Evolutionary conservation across 2,113 vertebrate genomes (phyloP).

Genomic region (Grammomys surdaster): DNA sequence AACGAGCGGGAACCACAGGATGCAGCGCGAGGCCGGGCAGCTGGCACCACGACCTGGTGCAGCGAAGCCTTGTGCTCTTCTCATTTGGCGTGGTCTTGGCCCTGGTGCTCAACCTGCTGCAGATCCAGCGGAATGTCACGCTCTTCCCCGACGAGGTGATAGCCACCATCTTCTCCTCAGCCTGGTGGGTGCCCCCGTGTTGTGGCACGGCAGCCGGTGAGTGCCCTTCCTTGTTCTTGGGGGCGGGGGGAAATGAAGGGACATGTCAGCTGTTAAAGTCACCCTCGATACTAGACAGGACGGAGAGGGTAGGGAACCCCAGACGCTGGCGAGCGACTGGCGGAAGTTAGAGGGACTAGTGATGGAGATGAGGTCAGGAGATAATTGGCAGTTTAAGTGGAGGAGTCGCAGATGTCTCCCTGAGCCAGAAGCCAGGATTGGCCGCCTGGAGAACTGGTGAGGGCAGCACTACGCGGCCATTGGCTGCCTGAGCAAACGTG

Average conservation of each 20-base stretch:
- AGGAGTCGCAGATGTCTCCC: slow-evolving; percentile 60
- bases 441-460: slow-evolving; percentile 94
- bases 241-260: not conserved
- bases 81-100: slow-evolving; percentile 95
- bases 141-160: slow-evolving; percentile 97
- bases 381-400: slow-evolving; percentile 11
- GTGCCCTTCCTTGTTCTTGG: slow-evolving; percentile 67
- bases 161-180: slow-evolving; percentile 94
- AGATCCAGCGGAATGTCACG: slow-evolving; percentile 95
- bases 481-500: slow-evolving; percentile 88
- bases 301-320: not conserved
- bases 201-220: slow-evolving; percentile 98
- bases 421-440: slow-evolving; percentile 85
- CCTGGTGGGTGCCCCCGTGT: slow-evolving; percentile 98
- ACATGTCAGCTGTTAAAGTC: not conserved
- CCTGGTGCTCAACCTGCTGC: slow-evolving; percentile 97
- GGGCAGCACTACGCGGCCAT: slow-evolving; percentile 84
- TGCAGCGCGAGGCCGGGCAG: slow-evolving; percentile 69
- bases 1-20: not conserved
- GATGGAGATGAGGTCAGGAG: slow-evolving; percentile 45
- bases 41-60: slow-evolving; percentile 91
- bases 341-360: not conserved
- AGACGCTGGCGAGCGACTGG: not conserved
- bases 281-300: not conserved
- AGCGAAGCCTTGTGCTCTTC: slow-evolving; percentile 95